Base-by-base conservation (phyloP, 1,140 invertebrate species). In the Macrobrachium nipponense region DNA sequence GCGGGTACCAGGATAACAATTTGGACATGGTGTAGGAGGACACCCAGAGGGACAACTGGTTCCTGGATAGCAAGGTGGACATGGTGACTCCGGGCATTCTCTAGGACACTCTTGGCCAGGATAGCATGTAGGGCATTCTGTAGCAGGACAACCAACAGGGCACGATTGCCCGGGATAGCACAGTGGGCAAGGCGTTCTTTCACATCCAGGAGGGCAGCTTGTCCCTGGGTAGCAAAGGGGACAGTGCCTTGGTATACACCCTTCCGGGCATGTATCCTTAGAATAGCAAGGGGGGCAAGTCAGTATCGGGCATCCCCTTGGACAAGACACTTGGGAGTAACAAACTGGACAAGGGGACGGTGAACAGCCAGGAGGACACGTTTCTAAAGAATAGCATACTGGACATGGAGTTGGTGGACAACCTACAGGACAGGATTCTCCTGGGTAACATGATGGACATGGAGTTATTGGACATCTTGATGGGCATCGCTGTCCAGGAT, bases 331-430 rank as follows among this genome's bases (percentile, higher is more conserved):
- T 2, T 27, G 44, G 23, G 20, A 44, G 17, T 73, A 82, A 51
- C 81, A 82, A 60, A n/a, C 5, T n/a, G 81, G 81, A 77, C 82
- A 83, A 10, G 82, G 72, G 18, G 73, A 76, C 15, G 10, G 72
- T 20, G 82, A 61, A 59, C 82, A 83, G 18, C 7, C 64, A 15
- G 61, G 6, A 8, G 82, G 82, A 59, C 82, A 83, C 66, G 72
- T 5, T 8, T 77, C 79, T 59, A 43, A 43, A 10, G 79, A 66
- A 59, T 70, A 81, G 14, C 79, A 81, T 12, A 68, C 27, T 12
- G 82, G 82, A 43, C 82, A 83, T 4, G 82, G 82, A 4, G 70
- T 82, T 58, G 17, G n/a, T 27, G 80, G 80, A 43, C 80, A 82
- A 36, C 59, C 70, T 44, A n/a, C 43, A 11, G 80, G 80, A 64